phyloP scores from a whole-genome alignment of 2,888 invertebrate species.

The Trisateles emortualis region DNA sequence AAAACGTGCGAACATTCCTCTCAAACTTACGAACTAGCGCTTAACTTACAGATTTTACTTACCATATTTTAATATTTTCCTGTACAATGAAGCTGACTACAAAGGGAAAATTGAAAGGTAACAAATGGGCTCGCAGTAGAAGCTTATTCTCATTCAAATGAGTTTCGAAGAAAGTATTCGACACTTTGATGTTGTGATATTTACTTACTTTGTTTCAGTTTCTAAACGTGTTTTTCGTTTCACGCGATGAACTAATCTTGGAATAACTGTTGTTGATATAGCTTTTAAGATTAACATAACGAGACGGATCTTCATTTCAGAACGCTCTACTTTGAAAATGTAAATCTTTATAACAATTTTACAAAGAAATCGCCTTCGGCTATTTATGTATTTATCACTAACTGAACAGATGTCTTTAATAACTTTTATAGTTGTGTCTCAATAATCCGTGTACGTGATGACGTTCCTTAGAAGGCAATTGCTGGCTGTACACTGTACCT shows the following conservation, averaged over 20 bases:
- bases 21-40: constrained; percentile 56
- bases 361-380: background rate
- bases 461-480: too few species aligned
- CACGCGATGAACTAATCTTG: constrained; percentile 20
- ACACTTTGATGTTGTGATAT: constrained; percentile 74
- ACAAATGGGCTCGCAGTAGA: constrained; percentile 70
- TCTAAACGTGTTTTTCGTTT: constrained; percentile 32
- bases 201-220: constrained; percentile 50
- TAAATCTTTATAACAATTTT: background rate
- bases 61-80: constrained; percentile 81
- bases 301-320: background rate
- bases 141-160: constrained; percentile 82
- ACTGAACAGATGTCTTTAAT: too few species aligned
- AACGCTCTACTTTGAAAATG: background rate
- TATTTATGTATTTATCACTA: too few species aligned
- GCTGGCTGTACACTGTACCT: too few species aligned
- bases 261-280: background rate
- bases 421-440: too few species aligned
- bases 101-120: constrained; percentile 78
- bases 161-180: constrained; percentile 73
- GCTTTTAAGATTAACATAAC: constrained; percentile 3
- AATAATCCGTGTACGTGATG: too few species aligned
- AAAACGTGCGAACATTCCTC: constrained; percentile 38
- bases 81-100: constrained; percentile 63
- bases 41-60: constrained; percentile 70